phyloP scores from a whole-genome alignment of 2,113 vertebrate species.

The Eulacestoma nigropectus region DNA sequence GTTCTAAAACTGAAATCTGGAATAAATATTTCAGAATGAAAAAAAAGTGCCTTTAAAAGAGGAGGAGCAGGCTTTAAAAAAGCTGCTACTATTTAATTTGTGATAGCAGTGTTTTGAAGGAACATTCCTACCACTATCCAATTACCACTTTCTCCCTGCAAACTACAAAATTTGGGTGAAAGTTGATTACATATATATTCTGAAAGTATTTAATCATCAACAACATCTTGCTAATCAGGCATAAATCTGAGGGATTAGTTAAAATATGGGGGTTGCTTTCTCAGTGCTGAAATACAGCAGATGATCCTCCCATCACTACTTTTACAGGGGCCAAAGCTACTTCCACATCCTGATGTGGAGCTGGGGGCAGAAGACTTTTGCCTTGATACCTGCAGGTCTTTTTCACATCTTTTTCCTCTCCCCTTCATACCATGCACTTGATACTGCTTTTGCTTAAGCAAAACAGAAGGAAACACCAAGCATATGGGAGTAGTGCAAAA shows the following conservation, averaged over 20 bases:
- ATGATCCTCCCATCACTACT: neutral
- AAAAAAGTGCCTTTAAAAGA: neutral
- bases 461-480: neutral
- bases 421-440: neutral
- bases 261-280: neutral
- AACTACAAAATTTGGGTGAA: constrained; percentile 14
- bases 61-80: constrained; percentile 1
- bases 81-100: neutral
- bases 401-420: neutral
- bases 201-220: neutral
- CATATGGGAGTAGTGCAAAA: neutral
- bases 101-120: neutral
- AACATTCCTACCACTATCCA: neutral
- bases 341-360: accelerated
- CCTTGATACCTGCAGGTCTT: neutral
- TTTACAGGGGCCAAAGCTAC: neutral
- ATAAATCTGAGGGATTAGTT: neutral
- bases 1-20: neutral
- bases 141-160: neutral
- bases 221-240: neutral
- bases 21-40: constrained; percentile 2
- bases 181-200: neutral
- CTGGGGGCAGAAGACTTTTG: neutral
- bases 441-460: neutral
- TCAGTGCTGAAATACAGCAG: neutral